A percentile compares a stretch with the other conserved stretches of the same genome.
Evolutionary conservation across 1,140 invertebrate genomes (phyloP).

Genomic region (Hypothenemus hampei): DNA sequence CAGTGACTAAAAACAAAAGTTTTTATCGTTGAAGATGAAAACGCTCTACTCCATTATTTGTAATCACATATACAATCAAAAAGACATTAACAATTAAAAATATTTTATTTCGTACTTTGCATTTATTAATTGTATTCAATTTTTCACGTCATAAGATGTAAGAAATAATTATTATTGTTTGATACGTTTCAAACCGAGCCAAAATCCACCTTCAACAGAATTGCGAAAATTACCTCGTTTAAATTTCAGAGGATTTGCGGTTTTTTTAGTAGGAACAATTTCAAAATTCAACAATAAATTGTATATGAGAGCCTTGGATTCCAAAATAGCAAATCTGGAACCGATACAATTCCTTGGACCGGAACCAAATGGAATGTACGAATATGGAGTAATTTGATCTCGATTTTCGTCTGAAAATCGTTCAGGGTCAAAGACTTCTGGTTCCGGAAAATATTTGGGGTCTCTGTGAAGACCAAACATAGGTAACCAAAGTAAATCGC

Average conservation of each 20-base stretch:
- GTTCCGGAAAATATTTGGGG: slow-evolving; percentile 45
- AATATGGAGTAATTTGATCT: slow-evolving; percentile 39
- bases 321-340: slow-evolving; percentile 32
- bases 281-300: slow-evolving; percentile 35
- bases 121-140: no score
- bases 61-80: no score
- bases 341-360: slow-evolving; percentile 48
- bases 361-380: slow-evolving; percentile 52
- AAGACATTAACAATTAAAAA: no score
- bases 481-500: slow-evolving; percentile 29
- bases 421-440: slow-evolving; percentile 49
- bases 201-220: not conserved
- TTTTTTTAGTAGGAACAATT: slow-evolving; percentile 30
- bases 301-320: slow-evolving; percentile 36
- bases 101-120: no score
- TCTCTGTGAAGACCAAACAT: slow-evolving; percentile 34
- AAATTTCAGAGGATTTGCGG: slow-evolving; percentile 23
- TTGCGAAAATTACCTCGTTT: not conserved
- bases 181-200: not conserved
- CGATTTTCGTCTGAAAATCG: slow-evolving; percentile 44
- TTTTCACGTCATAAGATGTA: no score
- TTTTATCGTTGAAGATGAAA: no score
- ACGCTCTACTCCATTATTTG: no score
- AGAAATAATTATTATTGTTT: no score
- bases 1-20: no score